Base-by-base conservation (phyloP, 2,113 vertebrate genomes). In the Rhodinocichla rosea region DNA sequence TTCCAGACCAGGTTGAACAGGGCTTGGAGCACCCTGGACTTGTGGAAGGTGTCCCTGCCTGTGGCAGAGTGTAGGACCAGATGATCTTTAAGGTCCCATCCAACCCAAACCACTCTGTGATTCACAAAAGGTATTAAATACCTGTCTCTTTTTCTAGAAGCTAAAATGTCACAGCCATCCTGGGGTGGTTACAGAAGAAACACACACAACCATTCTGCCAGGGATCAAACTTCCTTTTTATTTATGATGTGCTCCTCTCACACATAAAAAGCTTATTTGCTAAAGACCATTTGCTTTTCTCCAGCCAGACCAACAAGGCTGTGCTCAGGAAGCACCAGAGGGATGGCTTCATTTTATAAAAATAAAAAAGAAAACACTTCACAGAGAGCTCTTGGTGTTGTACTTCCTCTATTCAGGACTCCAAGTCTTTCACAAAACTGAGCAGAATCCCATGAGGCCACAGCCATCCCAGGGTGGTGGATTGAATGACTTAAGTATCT, bases 401-500 rank as follows among this genome's bases (percentile, higher is more conserved):
- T 30, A 37, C 77, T 94, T 96, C 81, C 91, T 89, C 63, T 7
- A 4, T 52, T 69, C 26, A 49, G 70, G 70, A 26, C 74, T 95
- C 78, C 70, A 64, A 95, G 87, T 59, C 84, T 89, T 87, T 85
- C 74, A 82, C 92, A 90, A 73, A 93, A 77, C 79, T 37, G 32
- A 91, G 71, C 30, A 73, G 13, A 32, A 15, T 92, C 91, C 91
- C 93, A 26, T 7, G 84, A 67, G 84, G 63, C 82, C 1, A 0
- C 68, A 94, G 45, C 57, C 75, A 5, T 87, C 42, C 85, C 9
- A 0, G 86, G 63, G 37, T 79, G 71, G 53, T 80, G 87, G 70
- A 91, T 62, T 89, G 81, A 91, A 91, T 91, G 95, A 94, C 91
- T 91, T 85, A 47, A 95, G 45, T 50, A 60, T 91, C 94, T 92